A percentile compares a stretch with the other conserved stretches of the same genome.
Conservation (phyloP, 2,113 vertebrate species). For the Lichenostomus cassidix region DNA sequence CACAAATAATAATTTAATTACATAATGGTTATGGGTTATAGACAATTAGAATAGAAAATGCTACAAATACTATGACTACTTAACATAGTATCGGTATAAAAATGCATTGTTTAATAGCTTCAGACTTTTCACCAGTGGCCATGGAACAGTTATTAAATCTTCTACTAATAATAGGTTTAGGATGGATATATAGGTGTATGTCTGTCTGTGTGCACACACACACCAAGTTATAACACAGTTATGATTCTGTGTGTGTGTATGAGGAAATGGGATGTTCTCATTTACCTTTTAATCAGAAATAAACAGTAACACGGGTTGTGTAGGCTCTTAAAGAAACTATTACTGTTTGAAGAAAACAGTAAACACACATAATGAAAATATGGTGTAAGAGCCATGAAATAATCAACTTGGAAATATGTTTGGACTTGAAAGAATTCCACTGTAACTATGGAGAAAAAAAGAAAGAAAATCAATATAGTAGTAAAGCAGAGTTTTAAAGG, state of each 20-base stretch:
- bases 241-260: background rate
- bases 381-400: background rate
- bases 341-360: background rate
- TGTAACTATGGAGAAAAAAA: background rate
- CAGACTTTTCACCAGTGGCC: background rate
- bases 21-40: background rate
- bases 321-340: background rate
- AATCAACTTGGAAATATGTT: background rate
- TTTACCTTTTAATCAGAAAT: background rate
- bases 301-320: background rate
- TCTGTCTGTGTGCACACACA: background rate
- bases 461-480: background rate
- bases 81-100: background rate
- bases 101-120: background rate
- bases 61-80: background rate
- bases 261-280: background rate
- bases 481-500: background rate
- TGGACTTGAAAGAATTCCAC: background rate
- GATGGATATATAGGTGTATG: background rate
- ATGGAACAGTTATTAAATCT: background rate
- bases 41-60: background rate
- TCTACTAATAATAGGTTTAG: background rate
- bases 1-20: background rate
- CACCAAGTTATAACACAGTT: background rate
- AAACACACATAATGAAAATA: background rate